Percentiles rank a stretch among this genome's conserved stretches.
Evolutionary conservation across 2,113 vertebrate species (phyloP).

Genomic region (Zosterops japonicus): DNA sequence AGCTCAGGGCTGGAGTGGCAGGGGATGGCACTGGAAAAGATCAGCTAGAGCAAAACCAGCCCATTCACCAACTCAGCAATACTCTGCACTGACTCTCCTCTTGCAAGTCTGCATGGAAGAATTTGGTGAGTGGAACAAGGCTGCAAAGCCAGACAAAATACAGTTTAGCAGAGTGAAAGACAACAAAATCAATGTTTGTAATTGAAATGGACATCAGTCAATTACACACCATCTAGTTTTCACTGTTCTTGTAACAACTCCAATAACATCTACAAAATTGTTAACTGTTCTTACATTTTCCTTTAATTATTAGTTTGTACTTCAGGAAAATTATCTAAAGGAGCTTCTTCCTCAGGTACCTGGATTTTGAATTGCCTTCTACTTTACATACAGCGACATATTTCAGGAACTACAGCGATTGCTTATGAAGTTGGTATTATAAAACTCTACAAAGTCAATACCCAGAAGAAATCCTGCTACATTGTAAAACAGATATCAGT

Average conservation of each 20-base stretch:
- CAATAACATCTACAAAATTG: neutral
- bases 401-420: neutral
- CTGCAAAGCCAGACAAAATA: neutral
- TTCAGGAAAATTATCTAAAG: neutral
- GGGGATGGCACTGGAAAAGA: neutral
- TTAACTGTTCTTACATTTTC: neutral
- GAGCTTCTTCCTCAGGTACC: neutral
- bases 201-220: neutral
- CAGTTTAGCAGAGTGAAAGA: neutral
- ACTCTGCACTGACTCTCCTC: neutral
- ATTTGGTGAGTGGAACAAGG: neutral
- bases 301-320: neutral
- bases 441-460: neutral
- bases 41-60: neutral
- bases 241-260: neutral
- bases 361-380: neutral
- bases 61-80: neutral
- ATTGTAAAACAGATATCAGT: neutral
- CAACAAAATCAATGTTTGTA: neutral
- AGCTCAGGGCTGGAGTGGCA: neutral
- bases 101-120: neutral
- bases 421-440: neutral
- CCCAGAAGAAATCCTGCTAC: neutral
- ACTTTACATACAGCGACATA: neutral
- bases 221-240: neutral